phyloP scores from a whole-genome alignment of 2,797 vertebrate genomes.

The Tauraco hartlaubi region DNA sequence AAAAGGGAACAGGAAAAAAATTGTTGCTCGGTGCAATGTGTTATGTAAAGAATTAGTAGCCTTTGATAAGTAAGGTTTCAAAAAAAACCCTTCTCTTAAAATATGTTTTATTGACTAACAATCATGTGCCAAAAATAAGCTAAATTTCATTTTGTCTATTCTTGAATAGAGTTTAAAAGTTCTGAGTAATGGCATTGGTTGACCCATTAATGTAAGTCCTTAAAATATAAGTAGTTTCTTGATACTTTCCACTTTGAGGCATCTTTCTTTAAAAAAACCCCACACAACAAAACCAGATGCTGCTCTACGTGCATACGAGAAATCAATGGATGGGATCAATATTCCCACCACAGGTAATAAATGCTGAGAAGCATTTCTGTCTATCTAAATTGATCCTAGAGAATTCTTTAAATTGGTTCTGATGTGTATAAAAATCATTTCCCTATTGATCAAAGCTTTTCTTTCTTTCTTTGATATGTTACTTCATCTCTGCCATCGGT shows the following conservation, averaged over 20 bases:
- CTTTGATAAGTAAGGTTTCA: constrained; percentile 20
- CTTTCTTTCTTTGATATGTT: constrained; percentile 69
- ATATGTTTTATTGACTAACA: constrained; percentile 1
- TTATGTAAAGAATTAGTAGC: not conserved
- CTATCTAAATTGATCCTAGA: constrained; percentile 82
- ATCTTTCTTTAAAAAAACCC: constrained; percentile 58
- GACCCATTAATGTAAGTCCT: constrained; percentile 65
- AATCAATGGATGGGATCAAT: constrained; percentile 83
- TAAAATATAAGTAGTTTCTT: constrained; percentile 72
- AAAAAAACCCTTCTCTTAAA: not conserved
- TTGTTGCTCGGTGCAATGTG: not conserved
- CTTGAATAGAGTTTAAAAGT: constrained; percentile 54
- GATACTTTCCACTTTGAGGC: constrained; percentile 71
- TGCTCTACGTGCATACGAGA: constrained; percentile 66
- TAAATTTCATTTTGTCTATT: constrained; percentile 58
- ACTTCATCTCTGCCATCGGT: constrained; percentile 63
- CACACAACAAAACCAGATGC: constrained; percentile 62
- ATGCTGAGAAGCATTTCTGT: constrained; percentile 85
- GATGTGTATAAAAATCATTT: constrained; percentile 86
- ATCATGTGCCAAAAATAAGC: constrained; percentile 34
- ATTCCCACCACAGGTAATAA: constrained; percentile 83
- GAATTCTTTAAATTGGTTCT: constrained; percentile 85
- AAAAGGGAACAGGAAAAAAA: not conserved
- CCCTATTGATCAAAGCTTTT: constrained; percentile 79
- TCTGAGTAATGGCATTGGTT: constrained; percentile 51